A percentile compares a stretch with the other conserved stretches of the same genome.
Evolutionary conservation across 2,888 invertebrate genomes (phyloP).

Genomic region (Lomographa bimaculata): DNA sequence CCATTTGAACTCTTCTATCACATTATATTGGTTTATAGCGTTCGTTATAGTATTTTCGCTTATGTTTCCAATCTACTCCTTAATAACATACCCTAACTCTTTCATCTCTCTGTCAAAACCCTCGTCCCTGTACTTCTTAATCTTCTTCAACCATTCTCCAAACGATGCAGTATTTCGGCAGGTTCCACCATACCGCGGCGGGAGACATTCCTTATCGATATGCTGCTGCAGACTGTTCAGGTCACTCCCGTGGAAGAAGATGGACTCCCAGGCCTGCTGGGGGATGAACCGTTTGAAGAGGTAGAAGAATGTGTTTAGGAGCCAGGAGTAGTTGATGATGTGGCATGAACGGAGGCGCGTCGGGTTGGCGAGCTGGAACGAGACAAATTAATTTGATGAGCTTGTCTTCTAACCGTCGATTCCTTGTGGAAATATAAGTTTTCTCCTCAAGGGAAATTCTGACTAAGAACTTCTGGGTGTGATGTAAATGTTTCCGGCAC

Average conservation of each 20-base stretch:
- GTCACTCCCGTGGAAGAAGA: slow-evolving; percentile 69
- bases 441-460: too few relatives aligned
- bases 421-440: too few relatives aligned
- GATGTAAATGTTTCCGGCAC: too few relatives aligned
- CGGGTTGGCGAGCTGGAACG: slow-evolving; percentile 85
- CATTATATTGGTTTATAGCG: too few relatives aligned
- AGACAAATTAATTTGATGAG: too few relatives aligned
- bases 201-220: slow-evolving; percentile 55
- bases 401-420: too few relatives aligned
- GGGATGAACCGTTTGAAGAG: slow-evolving; percentile 90
- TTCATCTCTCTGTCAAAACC: slow-evolving; percentile 85
- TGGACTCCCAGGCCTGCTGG: slow-evolving; percentile 80
- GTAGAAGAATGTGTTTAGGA: slow-evolving; percentile 89
- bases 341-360: slow-evolving; percentile 87
- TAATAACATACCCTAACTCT: slow-evolving; percentile 85
- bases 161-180: slow-evolving; percentile 82
- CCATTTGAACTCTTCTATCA: too few relatives aligned
- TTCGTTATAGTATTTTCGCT: too few relatives aligned
- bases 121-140: slow-evolving; percentile 71
- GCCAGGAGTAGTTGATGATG: slow-evolving; percentile 91
- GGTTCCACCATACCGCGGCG: slow-evolving; percentile 66
- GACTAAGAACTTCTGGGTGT: too few relatives aligned
- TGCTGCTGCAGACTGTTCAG: slow-evolving; percentile 66
- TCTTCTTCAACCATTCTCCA: slow-evolving; percentile 84
- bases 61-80: slow-evolving; percentile 47